These are phyloP conservation scores for Aulostomus chinensis DNA, from an alignment of 2,797 vertebrate species.

Conservation along the genomic window DNA sequence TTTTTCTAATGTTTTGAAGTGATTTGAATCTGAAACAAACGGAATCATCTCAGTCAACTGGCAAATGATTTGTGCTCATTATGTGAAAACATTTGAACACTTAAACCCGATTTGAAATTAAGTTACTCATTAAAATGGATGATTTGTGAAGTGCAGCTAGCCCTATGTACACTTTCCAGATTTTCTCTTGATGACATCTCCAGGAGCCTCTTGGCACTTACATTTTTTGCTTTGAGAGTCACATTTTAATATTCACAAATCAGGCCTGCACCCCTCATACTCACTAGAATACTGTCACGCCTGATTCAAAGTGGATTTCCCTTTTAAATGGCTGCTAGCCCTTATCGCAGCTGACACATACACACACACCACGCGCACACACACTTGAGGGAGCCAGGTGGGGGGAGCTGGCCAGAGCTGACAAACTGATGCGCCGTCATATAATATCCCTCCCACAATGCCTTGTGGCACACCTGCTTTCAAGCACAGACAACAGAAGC, in stretches of 20 bases:
- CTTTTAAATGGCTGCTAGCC: conserved; percentile 43
- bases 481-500: conserved; percentile 62
- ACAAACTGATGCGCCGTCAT: conserved; percentile 70
- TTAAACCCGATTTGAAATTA: conserved; percentile 4
- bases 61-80: background rate
- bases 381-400: conserved; percentile 24
- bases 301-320: conserved; percentile 57
- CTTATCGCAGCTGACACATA: conserved; percentile 30
- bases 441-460: conserved; percentile 69
- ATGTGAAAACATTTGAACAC: background rate
- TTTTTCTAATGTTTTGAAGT: background rate
- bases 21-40: conserved; percentile 13
- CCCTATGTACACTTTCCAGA: conserved; percentile 15
- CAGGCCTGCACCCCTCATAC: conserved; percentile 28
- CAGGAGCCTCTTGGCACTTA: conserved; percentile 25
- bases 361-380: conserved; percentile 3
- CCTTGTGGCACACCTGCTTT: conserved; percentile 75
- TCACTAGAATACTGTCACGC: conserved; percentile 32
- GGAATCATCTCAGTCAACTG: conserved; percentile 1
- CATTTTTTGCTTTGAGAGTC: conserved; percentile 26
- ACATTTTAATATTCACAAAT: conserved; percentile 57
- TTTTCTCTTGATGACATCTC: conserved; percentile 39
- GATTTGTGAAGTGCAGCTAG: conserved; percentile 22
- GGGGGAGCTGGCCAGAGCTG: conserved; percentile 53
- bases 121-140: conserved; percentile 39